Evolutionary conservation across 2,797 vertebrate species (phyloP), one percentile per base, ranked within the genome.

Genomic region (Pygocentrus nattereri): DNA sequence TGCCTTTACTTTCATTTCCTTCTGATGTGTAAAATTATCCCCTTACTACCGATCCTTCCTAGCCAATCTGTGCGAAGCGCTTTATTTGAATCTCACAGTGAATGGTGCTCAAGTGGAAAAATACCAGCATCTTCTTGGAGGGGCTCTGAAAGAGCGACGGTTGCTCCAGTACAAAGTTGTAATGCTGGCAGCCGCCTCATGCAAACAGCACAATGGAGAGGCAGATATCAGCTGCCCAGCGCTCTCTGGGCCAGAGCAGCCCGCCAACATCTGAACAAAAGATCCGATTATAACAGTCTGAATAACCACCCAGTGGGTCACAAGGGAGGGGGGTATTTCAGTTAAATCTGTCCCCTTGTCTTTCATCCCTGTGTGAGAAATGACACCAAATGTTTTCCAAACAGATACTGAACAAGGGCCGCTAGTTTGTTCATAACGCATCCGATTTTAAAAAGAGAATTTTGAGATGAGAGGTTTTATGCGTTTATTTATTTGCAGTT

Each of bases 211-310:
- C 89, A 91, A 91, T 88, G 74, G 86, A 83, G 81, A 86, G 80
- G 84, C 86, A 86, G 81, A 90, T 85, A 90, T 91, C 86, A 89
- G 89, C 86, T 89, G 88, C 90, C 82, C 81, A 75, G 83, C 74
- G 78, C 81, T 86, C 82, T 70, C 83, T 23, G 54, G 79, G 82
- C 84, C 85, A 86, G 82, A 84, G 80, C 62, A 70, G 75, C 31
- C 68, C 62, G 83, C 85, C 84, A 85, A 83, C 78, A 79, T 82
- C 84, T 83, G 27, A 84, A 90, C 90, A 90, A 90, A 89, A 88
- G 88, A 78, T 68, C 73, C 23, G 84, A 89, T 91, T 90, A 88
- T 90, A 79, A 81, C 74, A 10, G 78, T 50, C 30, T 84, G 84
- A 84, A 87, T 82, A 82, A 81, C 72, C 72, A 31, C 61, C 82